A percentile compares a stretch with the other conserved stretches of the same genome.
phyloP scores from a whole-genome alignment of 2,888 invertebrate genomes.

The Yponomeuta sedellus region DNA sequence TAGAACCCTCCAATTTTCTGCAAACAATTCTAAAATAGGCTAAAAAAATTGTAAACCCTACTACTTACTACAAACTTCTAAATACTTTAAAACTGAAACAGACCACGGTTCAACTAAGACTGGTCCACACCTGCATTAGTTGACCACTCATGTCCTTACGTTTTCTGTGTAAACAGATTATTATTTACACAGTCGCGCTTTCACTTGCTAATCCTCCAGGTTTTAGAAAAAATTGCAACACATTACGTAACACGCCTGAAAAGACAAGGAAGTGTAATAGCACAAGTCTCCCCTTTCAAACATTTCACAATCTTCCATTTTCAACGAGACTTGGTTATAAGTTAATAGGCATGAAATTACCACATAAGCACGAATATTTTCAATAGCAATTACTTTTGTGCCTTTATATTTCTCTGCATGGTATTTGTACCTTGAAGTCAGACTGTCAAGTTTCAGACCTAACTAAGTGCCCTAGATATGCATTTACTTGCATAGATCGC shows the following conservation, averaged over 20 bases:
- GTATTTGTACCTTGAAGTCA: neutral
- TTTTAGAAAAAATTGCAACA: slow-evolving; percentile 4
- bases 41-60: neutral
- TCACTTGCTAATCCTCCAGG: slow-evolving; percentile 4
- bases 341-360: neutral
- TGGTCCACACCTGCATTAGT: neutral
- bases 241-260: neutral
- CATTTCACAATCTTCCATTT: neutral
- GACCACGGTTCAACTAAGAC: slow-evolving; percentile 9
- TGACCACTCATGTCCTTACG: neutral
- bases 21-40: too few relatives aligned
- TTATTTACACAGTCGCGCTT: neutral
- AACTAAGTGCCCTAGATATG: neutral
- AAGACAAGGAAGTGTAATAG: slow-evolving; percentile 2
- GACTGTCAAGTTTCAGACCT: neutral
- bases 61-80: neutral
- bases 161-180: neutral
- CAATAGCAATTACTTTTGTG: neutral
- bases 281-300: neutral
- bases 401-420: neutral
- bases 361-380: neutral
- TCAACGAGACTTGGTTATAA: neutral
- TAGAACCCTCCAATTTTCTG: too few relatives aligned
- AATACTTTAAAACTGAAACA: slow-evolving; percentile 13
- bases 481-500: too few relatives aligned